Evolutionary conservation across 2,113 vertebrate species (phyloP).

Genomic region (Anhinga rufa): DNA sequence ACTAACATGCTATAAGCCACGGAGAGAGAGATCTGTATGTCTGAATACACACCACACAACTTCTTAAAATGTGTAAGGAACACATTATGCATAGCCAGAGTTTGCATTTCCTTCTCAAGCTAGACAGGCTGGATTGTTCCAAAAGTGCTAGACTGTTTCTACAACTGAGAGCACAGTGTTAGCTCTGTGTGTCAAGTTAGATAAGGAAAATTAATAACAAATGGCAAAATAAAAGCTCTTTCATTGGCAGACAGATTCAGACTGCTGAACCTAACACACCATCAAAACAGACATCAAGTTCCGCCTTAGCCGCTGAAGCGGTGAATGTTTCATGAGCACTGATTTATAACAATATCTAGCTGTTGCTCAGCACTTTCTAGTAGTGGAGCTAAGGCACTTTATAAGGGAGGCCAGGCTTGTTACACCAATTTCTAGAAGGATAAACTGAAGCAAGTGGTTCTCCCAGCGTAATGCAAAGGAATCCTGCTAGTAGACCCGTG

Average conservation of each 20-base stretch:
- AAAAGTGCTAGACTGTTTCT: neutral
- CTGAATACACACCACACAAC: neutral
- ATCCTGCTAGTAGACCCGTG: neutral
- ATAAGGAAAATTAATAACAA: neutral
- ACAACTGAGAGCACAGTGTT: neutral
- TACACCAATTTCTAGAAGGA: neutral
- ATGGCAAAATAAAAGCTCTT: neutral
- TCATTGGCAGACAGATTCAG: neutral
- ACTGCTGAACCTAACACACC: neutral
- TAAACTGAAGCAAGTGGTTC: neutral
- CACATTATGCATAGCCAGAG: neutral
- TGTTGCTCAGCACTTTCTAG: neutral
- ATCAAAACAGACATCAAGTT: neutral
- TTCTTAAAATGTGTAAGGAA: neutral
- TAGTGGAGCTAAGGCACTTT: neutral
- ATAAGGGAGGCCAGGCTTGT: neutral
- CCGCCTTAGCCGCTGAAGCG: neutral
- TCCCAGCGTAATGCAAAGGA: neutral
- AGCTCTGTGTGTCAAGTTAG: neutral
- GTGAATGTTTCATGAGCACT: neutral
- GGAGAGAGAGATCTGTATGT: neutral
- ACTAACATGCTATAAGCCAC: neutral
- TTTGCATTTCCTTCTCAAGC: neutral
- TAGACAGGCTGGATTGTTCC: neutral
- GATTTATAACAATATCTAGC: neutral